phyloP scores from a whole-genome alignment of 2,797 vertebrate genomes.

The Crossoptilon crossoptilon region DNA sequence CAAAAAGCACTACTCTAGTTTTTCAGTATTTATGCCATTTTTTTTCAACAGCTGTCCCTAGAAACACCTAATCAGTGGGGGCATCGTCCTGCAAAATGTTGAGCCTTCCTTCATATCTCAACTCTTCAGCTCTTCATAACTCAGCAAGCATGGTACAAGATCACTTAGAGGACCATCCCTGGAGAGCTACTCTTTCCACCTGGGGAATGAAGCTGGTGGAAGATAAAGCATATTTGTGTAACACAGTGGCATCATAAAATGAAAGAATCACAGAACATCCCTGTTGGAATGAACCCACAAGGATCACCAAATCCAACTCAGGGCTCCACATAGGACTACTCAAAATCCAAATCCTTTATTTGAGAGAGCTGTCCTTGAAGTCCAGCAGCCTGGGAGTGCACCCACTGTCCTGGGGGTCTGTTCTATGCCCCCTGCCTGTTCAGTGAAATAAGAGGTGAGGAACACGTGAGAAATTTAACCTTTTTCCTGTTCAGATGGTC shows the following conservation, averaged over 20 bases:
- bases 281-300: background rate
- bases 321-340: background rate
- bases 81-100: background rate
- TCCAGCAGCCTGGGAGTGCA: background rate
- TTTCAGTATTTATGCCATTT: background rate
- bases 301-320: background rate
- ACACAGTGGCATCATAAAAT: background rate
- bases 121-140: rapidly evolving
- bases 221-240: rapidly evolving
- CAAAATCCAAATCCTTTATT: background rate
- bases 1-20: background rate
- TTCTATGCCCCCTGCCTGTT: background rate
- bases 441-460: background rate
- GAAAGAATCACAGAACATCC: background rate
- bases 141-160: rapidly evolving
- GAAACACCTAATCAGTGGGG: rapidly evolving
- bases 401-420: background rate
- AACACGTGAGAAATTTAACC: background rate
- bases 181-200: background rate
- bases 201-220: background rate
- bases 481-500: background rate
- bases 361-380: background rate
- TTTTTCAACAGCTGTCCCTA: background rate
- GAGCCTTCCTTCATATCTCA: rapidly evolving
- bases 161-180: rapidly evolving